Evolutionary conservation across 2,113 vertebrate species (phyloP), one percentile per base, ranked within the genome.

Genomic region (Thalassarche chlororhynchos): DNA sequence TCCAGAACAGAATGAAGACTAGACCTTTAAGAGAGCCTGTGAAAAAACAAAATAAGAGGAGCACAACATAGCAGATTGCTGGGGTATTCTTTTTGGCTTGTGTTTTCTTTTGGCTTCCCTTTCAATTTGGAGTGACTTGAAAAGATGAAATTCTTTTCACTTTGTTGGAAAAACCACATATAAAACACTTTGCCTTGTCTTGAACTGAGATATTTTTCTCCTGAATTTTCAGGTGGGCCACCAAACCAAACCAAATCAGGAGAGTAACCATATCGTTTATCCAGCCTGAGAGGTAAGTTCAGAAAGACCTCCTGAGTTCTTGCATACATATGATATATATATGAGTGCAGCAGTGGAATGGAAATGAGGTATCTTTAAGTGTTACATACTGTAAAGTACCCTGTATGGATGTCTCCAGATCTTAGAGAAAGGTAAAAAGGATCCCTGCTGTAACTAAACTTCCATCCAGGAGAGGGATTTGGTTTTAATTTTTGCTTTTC

Each of bases 81-180:
- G n/a, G 81, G n/a, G 9, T 87, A 52, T 74, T 87, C 72, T 89
- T 82, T 82, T 79, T 84, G 84, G 81, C 52, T 94, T 72, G 24
- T 82, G 7, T 93, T 96, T 85, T 96, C 69, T 85, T 96, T 97
- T 84, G 74, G 24, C 52, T 95, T 94, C 57, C 78, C 72, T 79
- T 94, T 61, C 69, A 65, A 8, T 52, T 66, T 82, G 38, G 24
- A 89, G 9, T 29, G 18, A 40, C 57, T 91, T 87, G 52, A 60
- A 78, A 78, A 84, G 26, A 32, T n/a, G 12, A 54, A 78, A 87
- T 34, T 34, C 17, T 78, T 92, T 60, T 46, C 38, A 66, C 20
- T 92, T 75, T 26, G 25, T 40, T 54, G 6, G 1, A 7, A 31
- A 36, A 52, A 55, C 51, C 0, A 47, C 5, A 19, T 29, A 28